Conservation (phyloP, 2,113 vertebrate species). For the Corythornis cristatus region DNA sequence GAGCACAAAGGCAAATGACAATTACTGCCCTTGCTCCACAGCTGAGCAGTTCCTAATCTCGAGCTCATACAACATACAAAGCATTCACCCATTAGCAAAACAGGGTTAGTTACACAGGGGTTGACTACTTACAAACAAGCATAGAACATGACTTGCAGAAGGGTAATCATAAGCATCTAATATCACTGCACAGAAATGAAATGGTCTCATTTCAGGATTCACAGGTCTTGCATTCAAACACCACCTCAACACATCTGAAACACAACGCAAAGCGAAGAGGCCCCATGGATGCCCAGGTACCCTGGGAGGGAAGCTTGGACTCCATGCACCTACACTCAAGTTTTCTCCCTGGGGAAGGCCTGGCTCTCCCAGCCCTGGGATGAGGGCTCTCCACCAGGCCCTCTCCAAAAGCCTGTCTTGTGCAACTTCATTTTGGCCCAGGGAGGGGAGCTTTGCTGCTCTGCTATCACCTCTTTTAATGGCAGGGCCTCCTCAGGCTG, state of each 20-base stretch:
- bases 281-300: accelerated
- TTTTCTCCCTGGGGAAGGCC: background rate
- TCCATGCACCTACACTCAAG: accelerated
- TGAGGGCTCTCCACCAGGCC: no score
- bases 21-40: background rate
- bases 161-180: background rate
- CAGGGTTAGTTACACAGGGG: accelerated
- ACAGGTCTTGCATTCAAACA: accelerated
- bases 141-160: background rate
- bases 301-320: accelerated
- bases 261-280: background rate
- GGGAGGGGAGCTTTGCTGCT: background rate
- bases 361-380: background rate
- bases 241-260: background rate
- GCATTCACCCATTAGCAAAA: background rate
- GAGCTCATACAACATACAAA: background rate
- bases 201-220: background rate
- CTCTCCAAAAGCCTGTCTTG: no score
- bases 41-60: background rate
- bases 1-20: background rate
- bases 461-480: background rate
- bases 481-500: background rate
- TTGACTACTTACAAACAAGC: background rate
- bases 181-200: background rate
- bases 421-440: background rate